phyloP scores from a whole-genome alignment of 2,113 vertebrate genomes.

The Dromiciops gliroides region DNA sequence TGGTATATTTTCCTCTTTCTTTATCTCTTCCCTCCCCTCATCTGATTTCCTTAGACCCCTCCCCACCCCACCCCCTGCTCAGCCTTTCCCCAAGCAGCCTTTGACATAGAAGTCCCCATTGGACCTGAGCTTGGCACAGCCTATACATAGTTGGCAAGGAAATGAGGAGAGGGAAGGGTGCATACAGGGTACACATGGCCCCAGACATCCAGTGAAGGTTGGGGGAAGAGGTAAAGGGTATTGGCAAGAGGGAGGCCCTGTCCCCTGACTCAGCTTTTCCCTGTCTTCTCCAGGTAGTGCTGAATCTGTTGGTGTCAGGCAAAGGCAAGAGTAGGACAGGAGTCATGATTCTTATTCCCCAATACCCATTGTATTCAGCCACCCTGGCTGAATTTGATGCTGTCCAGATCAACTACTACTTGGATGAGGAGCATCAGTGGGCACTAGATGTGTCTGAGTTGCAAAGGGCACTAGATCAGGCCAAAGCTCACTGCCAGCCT shows the following conservation, averaged over 20 bases:
- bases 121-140: neutral
- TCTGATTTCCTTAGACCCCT: neutral
- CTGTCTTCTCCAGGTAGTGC: slow-evolving; percentile 83
- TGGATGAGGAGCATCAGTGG: slow-evolving; percentile 92
- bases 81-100: neutral
- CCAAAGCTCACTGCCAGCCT: slow-evolving; percentile 86
- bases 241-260: no score
- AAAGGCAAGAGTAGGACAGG: slow-evolving; percentile 85
- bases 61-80: neutral
- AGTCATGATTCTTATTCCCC: slow-evolving; percentile 93
- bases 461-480: slow-evolving; percentile 86
- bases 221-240: neutral
- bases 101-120: neutral
- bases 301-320: slow-evolving; percentile 91
- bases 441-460: slow-evolving; percentile 90
- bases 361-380: slow-evolving; percentile 95
- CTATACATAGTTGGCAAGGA: neutral
- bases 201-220: neutral
- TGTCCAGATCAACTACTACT: slow-evolving; percentile 91
- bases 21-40: neutral
- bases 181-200: neutral
- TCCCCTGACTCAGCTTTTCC: neutral
- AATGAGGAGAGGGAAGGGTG: neutral
- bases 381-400: slow-evolving; percentile 88
- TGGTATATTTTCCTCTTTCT: slow-evolving; percentile 78